These are phyloP conservation scores for Nephotettix cincticeps DNA, from an alignment of 1,140 invertebrate species.

Conservation along the genomic window DNA sequence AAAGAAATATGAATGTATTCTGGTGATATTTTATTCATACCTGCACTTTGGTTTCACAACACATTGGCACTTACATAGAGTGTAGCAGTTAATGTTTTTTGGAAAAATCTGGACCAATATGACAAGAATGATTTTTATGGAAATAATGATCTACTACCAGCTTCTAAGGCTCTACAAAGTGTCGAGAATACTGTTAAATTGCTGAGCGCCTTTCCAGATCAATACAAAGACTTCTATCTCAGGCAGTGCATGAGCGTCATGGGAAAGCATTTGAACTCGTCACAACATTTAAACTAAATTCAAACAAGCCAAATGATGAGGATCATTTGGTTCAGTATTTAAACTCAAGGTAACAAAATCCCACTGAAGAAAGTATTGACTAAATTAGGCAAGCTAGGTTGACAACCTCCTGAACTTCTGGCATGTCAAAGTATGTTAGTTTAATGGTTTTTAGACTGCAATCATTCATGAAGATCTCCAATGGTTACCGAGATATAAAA, in stretches of 20 bases:
- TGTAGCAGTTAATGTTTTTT: constrained; percentile 54
- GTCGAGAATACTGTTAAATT: background rate
- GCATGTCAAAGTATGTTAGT: too few relatives aligned
- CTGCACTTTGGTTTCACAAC: constrained; percentile 63
- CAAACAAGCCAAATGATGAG: too few relatives aligned
- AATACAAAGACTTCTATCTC: background rate
- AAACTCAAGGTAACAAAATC: too few relatives aligned
- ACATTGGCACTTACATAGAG: too few relatives aligned
- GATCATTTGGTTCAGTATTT: too few relatives aligned
- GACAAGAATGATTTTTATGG: constrained; percentile 58
- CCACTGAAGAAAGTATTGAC: too few relatives aligned
- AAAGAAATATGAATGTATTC: constrained; percentile 48
- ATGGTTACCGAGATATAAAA: too few relatives aligned
- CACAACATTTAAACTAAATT: too few relatives aligned
- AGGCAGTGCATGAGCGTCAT: background rate
- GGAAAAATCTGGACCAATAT: constrained; percentile 52
- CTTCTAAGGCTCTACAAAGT: constrained; percentile 35
- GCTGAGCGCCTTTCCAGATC: background rate
- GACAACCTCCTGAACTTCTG: too few relatives aligned
- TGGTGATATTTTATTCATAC: constrained; percentile 64
- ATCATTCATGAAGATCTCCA: too few relatives aligned
- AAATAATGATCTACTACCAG: constrained; percentile 56
- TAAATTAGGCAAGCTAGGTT: too few relatives aligned
- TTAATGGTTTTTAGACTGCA: too few relatives aligned
- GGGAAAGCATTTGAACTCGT: background rate